Evolutionary conservation across 2,888 invertebrate genomes (phyloP), one percentile per base, ranked within the genome.

Genomic region (Tetragonisca angustula): DNA sequence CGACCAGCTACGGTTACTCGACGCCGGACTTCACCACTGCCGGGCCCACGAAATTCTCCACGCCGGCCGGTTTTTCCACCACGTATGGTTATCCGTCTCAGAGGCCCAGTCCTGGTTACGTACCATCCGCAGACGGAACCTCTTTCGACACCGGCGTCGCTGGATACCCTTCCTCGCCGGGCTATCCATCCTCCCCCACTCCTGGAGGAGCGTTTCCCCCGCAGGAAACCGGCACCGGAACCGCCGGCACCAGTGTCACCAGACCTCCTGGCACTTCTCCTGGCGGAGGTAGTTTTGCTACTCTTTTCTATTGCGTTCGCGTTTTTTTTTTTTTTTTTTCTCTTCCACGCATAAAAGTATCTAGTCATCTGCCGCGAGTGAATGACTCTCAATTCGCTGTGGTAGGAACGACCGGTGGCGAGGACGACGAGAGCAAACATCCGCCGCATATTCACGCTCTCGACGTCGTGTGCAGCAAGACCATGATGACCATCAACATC

Each of bases 401-500:
- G 13, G 13, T n/a, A 76, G 76, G 27, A 4, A 19, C 56, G 15
- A 50, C 13, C 27, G 75, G 52, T n/a, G 75, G 21, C 0, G 81
- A 64, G 3, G 96, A 95, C n/a, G 96, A 96, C 61, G 96, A 96
- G 50, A 95, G 96, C 72, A 96, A 96, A 77, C 97, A 97, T 91
- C 97, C 97, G 64, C 97, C 97, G 4, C 97, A 97, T 88, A 97
- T 97, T 88, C 97, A 97, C 91, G 96, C 96, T 0, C 96, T 97
- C 78, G 96, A 97, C 62, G 97, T 97, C 0, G 96, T 97, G 90
- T 97, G 97, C 91, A 97, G 97, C 80, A 97, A 97, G 93, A 97
- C 97, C 86, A 96, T 97, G 96, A 97, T 98, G 97, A 97, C 96
- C 2, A 97, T 97, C 82, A 96, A 97, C 88, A 96, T 97, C 17